A percentile compares a stretch with the other conserved stretches of the same genome.
phyloP scores from a whole-genome alignment of 2,888 invertebrate genomes.

The Lithosia quadra region DNA sequence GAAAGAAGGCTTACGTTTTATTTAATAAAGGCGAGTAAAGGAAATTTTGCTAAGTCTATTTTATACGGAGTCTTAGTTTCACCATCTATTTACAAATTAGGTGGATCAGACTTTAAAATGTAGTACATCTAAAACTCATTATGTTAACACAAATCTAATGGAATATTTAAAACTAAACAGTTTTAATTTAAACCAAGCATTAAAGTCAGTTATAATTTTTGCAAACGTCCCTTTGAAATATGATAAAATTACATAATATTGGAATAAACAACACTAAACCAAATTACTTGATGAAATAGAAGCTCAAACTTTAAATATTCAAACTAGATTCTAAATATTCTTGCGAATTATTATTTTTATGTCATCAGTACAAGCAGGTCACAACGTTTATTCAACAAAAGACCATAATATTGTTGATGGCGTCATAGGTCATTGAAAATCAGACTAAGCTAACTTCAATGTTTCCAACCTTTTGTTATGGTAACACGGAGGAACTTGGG shows the following conservation, averaged over 20 bases:
- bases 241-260: not conserved
- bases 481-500: not conserved
- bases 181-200: not conserved
- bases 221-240: not conserved
- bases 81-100: not conserved
- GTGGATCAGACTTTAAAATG: not conserved
- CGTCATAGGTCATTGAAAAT: conserved; percentile 34
- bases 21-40: not conserved
- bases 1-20: conserved; percentile 1
- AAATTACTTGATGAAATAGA: not conserved
- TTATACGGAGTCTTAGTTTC: not conserved
- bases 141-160: not conserved
- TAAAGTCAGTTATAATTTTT: not conserved
- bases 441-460: not conserved
- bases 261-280: not conserved
- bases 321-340: not conserved
- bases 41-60: not conserved
- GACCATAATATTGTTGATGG: conserved; percentile 20
- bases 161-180: not conserved
- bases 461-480: not conserved
- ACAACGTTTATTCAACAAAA: conserved; percentile 33
- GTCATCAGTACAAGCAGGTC: conserved; percentile 24
- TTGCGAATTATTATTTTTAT: conserved; percentile 25
- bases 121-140: not conserved
- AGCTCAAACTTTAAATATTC: not conserved